phyloP scores from a whole-genome alignment of 2,113 vertebrate genomes.

The Carassius gibelio region DNA sequence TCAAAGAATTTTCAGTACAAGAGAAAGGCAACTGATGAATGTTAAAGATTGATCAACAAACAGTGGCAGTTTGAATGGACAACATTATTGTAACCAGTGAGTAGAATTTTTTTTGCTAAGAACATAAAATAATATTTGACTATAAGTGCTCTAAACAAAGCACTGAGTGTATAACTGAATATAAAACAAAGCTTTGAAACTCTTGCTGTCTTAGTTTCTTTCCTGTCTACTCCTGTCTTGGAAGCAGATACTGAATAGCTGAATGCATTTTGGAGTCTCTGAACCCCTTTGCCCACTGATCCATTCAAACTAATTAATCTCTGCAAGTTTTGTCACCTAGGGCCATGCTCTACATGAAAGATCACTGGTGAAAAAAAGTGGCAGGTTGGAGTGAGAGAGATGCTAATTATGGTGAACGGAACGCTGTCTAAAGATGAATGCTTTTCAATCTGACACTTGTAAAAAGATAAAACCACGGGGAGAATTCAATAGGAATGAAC shows the following conservation, averaged over 20 bases:
- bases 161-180: not conserved
- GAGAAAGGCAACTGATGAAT: not conserved
- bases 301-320: conserved; percentile 50
- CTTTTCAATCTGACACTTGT: conserved; percentile 29
- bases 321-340: conserved; percentile 47
- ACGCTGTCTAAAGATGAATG: conserved; percentile 18
- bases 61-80: not conserved
- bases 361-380: conserved; percentile 31
- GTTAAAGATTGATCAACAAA: not conserved
- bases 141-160: not conserved
- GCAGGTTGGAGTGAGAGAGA: not conserved
- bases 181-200: not conserved
- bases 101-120: not conserved
- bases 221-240: not conserved
- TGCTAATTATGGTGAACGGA: conserved; percentile 10
- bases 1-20: not conserved
- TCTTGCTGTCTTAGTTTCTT: not conserved
- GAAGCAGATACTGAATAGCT: not conserved
- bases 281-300: not conserved
- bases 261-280: conserved; percentile 34
- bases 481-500: not conserved
- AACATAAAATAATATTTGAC: not conserved
- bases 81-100: not conserved
- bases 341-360: conserved; percentile 49
- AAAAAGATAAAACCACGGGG: not conserved